A percentile compares a stretch with the other conserved stretches of the same genome.
Conservation (phyloP, 2,888 invertebrate species). For the Oscheius sp. region DNA sequence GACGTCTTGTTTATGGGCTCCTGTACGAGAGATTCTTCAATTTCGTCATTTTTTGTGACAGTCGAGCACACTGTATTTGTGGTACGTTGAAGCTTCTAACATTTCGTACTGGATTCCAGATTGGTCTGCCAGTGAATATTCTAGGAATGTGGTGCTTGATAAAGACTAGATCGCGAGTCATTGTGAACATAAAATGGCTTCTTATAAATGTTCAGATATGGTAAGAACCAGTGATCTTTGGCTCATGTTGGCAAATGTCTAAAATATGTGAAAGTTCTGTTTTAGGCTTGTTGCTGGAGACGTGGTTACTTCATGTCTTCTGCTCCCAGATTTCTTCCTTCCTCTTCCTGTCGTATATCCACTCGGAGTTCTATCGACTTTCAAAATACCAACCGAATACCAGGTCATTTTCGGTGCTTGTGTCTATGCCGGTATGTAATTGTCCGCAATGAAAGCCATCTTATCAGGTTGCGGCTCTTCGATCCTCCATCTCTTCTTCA, state of each 20-base stretch:
- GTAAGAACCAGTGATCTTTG: not conserved
- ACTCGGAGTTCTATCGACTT: not conserved
- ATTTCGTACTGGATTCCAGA: not conserved
- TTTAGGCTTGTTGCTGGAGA: slow-evolving; percentile 5
- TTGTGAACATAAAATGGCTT: not conserved
- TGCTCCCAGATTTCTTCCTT: slow-evolving; percentile 5
- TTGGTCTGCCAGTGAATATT: slow-evolving; percentile 4
- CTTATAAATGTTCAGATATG: not conserved
- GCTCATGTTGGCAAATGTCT: not conserved
- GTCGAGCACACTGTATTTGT: not conserved
- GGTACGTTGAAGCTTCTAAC: not conserved
- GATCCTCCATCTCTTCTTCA: slow-evolving; percentile 12
- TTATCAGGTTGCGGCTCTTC: not conserved
- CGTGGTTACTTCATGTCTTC: not conserved
- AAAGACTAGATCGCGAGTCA: slow-evolving; percentile 1
- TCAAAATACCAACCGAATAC: slow-evolving; percentile 6
- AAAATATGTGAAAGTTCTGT: not conserved
- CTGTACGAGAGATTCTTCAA: no score
- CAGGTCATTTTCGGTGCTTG: not conserved
- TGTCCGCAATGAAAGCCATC: not conserved
- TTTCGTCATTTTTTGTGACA: not conserved
- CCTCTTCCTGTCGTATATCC: not conserved
- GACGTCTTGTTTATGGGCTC: no score
- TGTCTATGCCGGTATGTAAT: not conserved
- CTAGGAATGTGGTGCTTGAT: slow-evolving; percentile 10